Evolutionary conservation across 2,113 vertebrate genomes (phyloP), one percentile per base, ranked within the genome.

Genomic region (Indicator indicator): DNA sequence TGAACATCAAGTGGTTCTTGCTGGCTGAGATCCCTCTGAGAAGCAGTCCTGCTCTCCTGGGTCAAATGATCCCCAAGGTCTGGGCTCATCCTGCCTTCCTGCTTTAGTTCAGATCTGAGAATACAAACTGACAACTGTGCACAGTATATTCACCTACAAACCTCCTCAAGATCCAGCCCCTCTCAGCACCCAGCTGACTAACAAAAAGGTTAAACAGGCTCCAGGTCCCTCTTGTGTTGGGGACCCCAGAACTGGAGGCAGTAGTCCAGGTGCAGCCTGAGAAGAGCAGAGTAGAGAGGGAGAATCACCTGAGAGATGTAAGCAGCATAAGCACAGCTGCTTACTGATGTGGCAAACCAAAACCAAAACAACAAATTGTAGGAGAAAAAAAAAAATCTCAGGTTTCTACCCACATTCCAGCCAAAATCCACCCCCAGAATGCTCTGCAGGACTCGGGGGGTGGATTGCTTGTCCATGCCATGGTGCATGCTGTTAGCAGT

Each of bases 271-370:
- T 50, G 48, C 10, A 21, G 6, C 23, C 10, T 21, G 20, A 50
- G 48, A 21, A 50, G 48, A 50, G 48, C 48, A 50, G 48, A 23
- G 48, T 11, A 50, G 48, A 50, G 48, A 21, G 21, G 48, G 21
- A 50, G 48, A 23, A 50, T 50, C 48, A 11, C 48, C 48, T 50
- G 48, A 50, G 21, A 83, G n/a, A 73, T 11, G 19, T 14, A 83
- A 42, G 36, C 83, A 97, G 87, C 80, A 94, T 27, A 96, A 96
- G 97, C 90, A 89, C 79, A 96, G 87, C 87, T 91, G 68, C 72
- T 91, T 96, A 89, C 90, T 94, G 94, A 96, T 46, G 71, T 1
- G 4, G 75, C 36, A 91, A 38, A 20, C 30, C 93, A 95, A 94
- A 69, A 9, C 60, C 65, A 78, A 60, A 92, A 68, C 52, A 91